Base-by-base conservation (phyloP, 1,140 invertebrate species). In the Dendrolimus kikuchii region DNA sequence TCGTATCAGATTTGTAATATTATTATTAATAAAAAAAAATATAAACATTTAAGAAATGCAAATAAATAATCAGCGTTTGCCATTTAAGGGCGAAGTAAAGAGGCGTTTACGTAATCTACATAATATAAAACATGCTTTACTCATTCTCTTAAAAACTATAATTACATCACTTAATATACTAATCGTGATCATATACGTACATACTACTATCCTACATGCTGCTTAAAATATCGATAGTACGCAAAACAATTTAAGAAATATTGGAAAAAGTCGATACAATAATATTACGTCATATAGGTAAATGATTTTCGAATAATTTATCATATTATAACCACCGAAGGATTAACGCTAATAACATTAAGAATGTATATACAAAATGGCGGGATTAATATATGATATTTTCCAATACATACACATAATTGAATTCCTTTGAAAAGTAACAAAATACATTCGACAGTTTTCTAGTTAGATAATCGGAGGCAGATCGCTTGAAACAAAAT, bases 101-200 rank as follows among this genome's bases (percentile, higher is more conserved):
- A 77, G 69, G 77, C 77, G 68, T 76, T 78, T 74, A 81, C 77
- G 68, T 77, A 81, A 71, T 81, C 77, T 82, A 82, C 74, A 79
- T 80, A 81, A 83, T 86, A 86, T 82, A 86, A 86, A 84, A 84
- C 79, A 84, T 82, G 78, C 77, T 81, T 80, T 81, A 79, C 69
- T 71, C 62, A 71, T 75, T 75, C 71, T 51, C 77, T 84, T 82
- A 82, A 6, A 3, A 60, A 40, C 74, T 83, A 86, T 75, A 81
- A 76, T 86, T 86, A 86, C 82, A 86, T 74, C 67, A 60, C 75
- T 80, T 81, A 79, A 54, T 59, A 49, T 45, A 47, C 64, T 77
- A 76, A 68, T 70, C 71, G 71, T 80, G 77, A 76, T 78, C 68
- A 67, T 81, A 74, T 66, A 75, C 62, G 65, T 70, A 69, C 68